phyloP scores from a whole-genome alignment of 2,113 vertebrate species.

The Zootoca vivipara region DNA sequence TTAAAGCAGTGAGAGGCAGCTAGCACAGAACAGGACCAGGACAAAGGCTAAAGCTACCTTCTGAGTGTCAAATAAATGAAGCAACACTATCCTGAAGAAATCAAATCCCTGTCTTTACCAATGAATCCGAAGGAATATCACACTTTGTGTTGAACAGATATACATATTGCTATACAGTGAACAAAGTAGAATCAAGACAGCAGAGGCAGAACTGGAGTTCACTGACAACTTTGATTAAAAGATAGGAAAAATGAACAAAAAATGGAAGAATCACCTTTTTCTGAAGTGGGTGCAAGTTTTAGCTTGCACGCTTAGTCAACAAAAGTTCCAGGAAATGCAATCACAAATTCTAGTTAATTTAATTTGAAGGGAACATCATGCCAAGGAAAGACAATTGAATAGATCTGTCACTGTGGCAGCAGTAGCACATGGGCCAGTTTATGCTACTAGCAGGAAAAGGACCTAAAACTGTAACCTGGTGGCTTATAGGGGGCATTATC shows the following conservation, averaged over 20 bases:
- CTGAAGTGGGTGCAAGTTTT: background rate
- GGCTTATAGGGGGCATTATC: background rate
- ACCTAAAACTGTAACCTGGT: background rate
- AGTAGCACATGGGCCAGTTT: background rate
- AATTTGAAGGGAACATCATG: constrained; percentile 11
- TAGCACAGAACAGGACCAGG: too few relatives aligned
- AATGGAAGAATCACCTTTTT: background rate
- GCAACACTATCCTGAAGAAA: too few relatives aligned
- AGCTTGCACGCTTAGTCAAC: background rate
- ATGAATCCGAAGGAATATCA: too few relatives aligned
- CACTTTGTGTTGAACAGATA: background rate
- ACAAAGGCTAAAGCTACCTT: too few relatives aligned
- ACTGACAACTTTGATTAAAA: background rate
- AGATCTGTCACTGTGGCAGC: constrained; percentile 5
- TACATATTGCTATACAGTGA: too few relatives aligned
- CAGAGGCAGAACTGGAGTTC: background rate
- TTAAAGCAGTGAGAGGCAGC: too few relatives aligned
- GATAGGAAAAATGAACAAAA: background rate
- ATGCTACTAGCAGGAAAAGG: background rate
- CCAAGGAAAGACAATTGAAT: constrained; percentile 2
- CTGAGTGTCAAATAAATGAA: too few relatives aligned
- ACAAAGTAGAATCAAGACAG: background rate
- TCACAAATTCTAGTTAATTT: constrained; percentile 23
- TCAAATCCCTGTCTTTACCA: too few relatives aligned
- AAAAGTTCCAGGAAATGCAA: constrained; percentile 17